A percentile compares a stretch with the other conserved stretches of the same genome.
Evolutionary conservation across 2,888 invertebrate species (phyloP).

Genomic region (Tetranychus piercei): DNA sequence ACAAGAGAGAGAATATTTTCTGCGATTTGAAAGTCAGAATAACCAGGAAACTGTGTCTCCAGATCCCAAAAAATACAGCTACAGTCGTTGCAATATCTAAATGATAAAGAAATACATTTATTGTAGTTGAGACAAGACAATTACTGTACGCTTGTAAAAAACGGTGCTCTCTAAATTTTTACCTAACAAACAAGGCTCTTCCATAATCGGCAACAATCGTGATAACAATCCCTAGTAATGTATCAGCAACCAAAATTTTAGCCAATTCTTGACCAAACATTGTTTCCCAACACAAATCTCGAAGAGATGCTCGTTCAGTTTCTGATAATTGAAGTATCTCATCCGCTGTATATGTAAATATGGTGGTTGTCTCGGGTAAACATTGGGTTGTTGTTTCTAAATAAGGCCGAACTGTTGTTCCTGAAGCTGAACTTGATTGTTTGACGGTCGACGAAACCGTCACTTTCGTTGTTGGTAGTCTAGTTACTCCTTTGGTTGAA

Average conservation of each 20-base stretch:
- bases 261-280: slow-evolving; percentile 91
- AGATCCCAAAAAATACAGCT: slow-evolving; percentile 92
- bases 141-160: not conserved
- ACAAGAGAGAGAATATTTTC: slow-evolving; percentile 90
- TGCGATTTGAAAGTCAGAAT: slow-evolving; percentile 94
- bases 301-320: slow-evolving; percentile 36
- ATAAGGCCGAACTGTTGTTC: not conserved
- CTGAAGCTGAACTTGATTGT: not conserved
- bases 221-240: slow-evolving; percentile 62
- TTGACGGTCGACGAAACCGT: too few relatives aligned
- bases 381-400: not conserved
- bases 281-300: slow-evolving; percentile 86
- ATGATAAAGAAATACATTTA: too few relatives aligned
- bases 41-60: slow-evolving; percentile 83
- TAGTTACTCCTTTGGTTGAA: too few relatives aligned
- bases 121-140: too few relatives aligned
- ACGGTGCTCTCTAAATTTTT: not conserved
- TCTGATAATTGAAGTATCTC: not conserved
- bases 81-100: slow-evolving; percentile 21
- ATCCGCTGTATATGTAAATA: not conserved
- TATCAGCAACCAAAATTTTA: slow-evolving; percentile 84
- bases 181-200: slow-evolving; percentile 60
- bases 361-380: slow-evolving; percentile 1
- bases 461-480: too few relatives aligned
- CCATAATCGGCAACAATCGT: slow-evolving; percentile 75